phyloP scores from a whole-genome alignment of 2,888 invertebrate genomes.

The Euplagia quadripunctaria region DNA sequence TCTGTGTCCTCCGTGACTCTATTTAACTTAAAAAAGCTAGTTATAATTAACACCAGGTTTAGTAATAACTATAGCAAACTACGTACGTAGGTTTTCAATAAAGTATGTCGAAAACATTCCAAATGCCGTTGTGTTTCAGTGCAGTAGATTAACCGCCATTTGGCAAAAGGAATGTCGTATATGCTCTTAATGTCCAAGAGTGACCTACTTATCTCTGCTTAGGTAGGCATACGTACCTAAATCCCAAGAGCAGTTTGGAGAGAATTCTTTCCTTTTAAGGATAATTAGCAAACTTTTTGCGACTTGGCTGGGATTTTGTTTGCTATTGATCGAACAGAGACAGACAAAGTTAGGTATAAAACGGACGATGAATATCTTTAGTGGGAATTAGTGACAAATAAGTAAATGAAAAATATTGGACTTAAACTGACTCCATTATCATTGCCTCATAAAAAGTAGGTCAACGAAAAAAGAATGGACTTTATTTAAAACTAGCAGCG shows the following conservation, averaged over 20 bases:
- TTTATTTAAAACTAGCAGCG: not conserved
- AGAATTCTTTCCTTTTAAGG: not conserved
- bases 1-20: too few species aligned
- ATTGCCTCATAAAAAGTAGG: not conserved
- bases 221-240: conserved; percentile 6
- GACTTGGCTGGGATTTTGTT: not conserved
- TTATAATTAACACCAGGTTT: too few species aligned
- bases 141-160: not conserved
- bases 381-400: not conserved
- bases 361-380: not conserved
- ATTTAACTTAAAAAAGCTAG: too few species aligned
- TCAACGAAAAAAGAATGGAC: not conserved
- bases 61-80: not conserved
- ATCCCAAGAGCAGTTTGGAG: not conserved
- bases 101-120: not conserved
- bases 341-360: not conserved
- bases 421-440: too few species aligned
- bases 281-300: conserved; percentile 13
- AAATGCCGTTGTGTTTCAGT: not conserved
- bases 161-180: not conserved
- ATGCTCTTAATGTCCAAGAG: not conserved
- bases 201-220: conserved; percentile 18
- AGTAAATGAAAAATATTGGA: not conserved
- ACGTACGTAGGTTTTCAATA: not conserved
- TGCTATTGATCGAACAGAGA: not conserved